Conservation (phyloP, 2,113 vertebrate genomes). For the Hepsetus odoe region DNA sequence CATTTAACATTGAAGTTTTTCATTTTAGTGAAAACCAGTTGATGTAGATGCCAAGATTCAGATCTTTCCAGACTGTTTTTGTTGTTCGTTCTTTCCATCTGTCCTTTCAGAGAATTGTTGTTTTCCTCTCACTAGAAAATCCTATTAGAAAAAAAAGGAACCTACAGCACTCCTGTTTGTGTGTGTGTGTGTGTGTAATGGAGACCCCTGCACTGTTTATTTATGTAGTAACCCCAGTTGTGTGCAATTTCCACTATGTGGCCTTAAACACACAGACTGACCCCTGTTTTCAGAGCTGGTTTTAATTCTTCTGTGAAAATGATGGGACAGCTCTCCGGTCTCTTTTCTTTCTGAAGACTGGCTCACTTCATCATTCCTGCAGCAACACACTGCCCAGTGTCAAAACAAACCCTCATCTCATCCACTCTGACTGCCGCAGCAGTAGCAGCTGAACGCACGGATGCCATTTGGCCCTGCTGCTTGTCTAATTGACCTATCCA, state of each 20-base stretch:
- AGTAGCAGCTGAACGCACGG: constrained; percentile 67
- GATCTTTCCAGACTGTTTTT: too few species aligned
- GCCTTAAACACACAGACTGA: constrained; percentile 63
- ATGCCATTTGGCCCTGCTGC: constrained; percentile 64
- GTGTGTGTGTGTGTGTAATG: constrained; percentile 34
- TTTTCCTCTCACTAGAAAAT: constrained; percentile 69
- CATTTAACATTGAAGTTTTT: too few species aligned
- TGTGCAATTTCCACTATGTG: constrained; percentile 76
- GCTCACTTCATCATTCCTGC: constrained; percentile 53
- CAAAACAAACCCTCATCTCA: constrained; percentile 67
- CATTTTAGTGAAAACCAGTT: too few species aligned
- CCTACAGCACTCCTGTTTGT: constrained; percentile 62
- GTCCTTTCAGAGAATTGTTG: too few species aligned
- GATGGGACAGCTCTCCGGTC: constrained; percentile 64
- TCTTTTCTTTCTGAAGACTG: constrained; percentile 58
- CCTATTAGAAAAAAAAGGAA: constrained; percentile 71
- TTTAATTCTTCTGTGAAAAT: constrained; percentile 74
- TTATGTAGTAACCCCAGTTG: constrained; percentile 77
- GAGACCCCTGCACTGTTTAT: constrained; percentile 78
- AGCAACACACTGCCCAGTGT: constrained; percentile 48
- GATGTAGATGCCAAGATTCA: too few species aligned
- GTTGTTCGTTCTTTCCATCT: too few species aligned
- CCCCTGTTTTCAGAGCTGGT: constrained; percentile 75
- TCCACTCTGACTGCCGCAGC: constrained; percentile 69
- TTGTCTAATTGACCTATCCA: constrained; percentile 61